These are phyloP conservation scores for Amniataba percoides DNA, from an alignment of 2,797 vertebrate genomes.

Conservation along the genomic window DNA sequence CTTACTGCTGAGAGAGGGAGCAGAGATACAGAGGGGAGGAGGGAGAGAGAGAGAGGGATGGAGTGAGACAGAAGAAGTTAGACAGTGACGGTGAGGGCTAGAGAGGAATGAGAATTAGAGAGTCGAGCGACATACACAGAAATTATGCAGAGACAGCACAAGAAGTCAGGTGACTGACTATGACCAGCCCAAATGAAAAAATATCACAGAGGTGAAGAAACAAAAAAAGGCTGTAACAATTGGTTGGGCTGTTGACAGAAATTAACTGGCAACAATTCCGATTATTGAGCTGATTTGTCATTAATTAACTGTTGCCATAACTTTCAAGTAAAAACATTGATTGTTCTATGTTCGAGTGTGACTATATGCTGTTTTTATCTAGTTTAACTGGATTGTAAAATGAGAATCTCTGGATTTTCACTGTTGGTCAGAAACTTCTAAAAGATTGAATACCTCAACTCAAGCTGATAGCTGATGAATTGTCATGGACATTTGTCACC, in stretches of 20 bases:
- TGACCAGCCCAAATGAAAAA: background rate
- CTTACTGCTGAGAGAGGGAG: constrained; percentile 77
- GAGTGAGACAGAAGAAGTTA: constrained; percentile 33
- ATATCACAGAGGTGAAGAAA: background rate
- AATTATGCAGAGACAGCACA: constrained; percentile 7
- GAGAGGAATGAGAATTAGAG: constrained; percentile 41
- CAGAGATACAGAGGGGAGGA: constrained; percentile 38
- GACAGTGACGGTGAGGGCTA: background rate
- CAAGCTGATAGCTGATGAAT: no score
- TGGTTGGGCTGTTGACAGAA: background rate
- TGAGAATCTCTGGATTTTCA: no score
- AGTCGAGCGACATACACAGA: constrained; percentile 9
- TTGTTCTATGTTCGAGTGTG: background rate
- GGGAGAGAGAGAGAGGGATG: background rate
- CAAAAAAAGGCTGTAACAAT: background rate
- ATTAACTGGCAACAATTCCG: background rate
- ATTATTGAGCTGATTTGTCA: background rate
- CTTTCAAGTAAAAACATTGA: background rate
- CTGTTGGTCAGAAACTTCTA: no score
- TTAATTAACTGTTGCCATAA: no score
- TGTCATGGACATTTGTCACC: no score
- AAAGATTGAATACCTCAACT: no score
- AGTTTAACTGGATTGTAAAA: background rate
- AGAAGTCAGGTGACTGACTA: constrained; percentile 5
- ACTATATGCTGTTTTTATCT: background rate